Base-by-base conservation (phyloP, 2,888 invertebrate genomes). In the Dicycla oo region DNA sequence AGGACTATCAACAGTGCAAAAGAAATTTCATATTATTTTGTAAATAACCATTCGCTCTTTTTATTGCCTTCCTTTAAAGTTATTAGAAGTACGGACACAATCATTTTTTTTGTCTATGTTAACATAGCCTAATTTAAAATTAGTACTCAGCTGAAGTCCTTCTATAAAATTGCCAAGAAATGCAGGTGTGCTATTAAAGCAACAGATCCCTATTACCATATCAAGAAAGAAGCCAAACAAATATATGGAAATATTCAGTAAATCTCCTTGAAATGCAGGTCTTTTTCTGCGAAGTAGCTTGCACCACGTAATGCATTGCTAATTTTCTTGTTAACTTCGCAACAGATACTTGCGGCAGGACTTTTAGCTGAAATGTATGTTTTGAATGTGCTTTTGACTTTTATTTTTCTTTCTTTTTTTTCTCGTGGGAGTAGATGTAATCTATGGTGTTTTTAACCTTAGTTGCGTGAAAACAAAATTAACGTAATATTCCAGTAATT, bases 311-410 rank as follows among this genome's bases (percentile, higher is more conserved):
- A 83, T 83, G 84, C 86, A 84, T 84, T 81, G 81, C 81, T 83
- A 81, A 86, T 86, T 84, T 86, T 80, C 81, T 84, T 81, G 84
- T 86, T 86, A 84, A 86, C 84, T 60, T 78, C 30, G 60, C 73
- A 71, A 76, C 66, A 69, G 63, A 85, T 83, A 53, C 57, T 73
- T 64, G 65, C 67, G 62, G 63, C 43, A 18, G 4, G 13, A 58
- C n/a, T n/a, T 56, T 20, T 61, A 64, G 38, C 49, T 38, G 56
- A 67, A 66, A 83, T 61, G 49, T 67, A 83, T 58, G 54, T 56
- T 73, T 73, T 51, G 56, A 61, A 47, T 63, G 34, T 61, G 63
- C 11, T 34, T n/a, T 64, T 10, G 20, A 26, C 38, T 71, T 64
- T 54, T 58, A 58, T 34, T 62, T 68, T 45, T 53, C n/a, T n/a